Evolutionary conservation across 2,113 vertebrate species (phyloP), one percentile per base, ranked within the genome.

Genomic region (Pithys albifrons): DNA sequence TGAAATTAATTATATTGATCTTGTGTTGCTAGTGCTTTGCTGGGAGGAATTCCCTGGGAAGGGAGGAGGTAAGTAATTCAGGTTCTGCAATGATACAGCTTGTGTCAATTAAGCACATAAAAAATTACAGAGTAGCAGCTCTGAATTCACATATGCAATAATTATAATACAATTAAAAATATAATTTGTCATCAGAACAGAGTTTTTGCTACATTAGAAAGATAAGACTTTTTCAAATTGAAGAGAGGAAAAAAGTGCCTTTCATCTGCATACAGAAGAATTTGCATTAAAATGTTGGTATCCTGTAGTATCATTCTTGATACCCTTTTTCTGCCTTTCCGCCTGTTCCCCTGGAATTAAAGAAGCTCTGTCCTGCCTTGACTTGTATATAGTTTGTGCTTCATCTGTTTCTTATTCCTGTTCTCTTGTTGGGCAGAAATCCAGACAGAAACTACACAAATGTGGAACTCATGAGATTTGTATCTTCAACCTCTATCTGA

Each of bases 1-100:
- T 69, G 46, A 66, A 95, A 88, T 62, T 37, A 91, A 88, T 80
- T 88, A 28, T 54, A 83, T 83, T 77, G 92, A 86, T 67, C 52
- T 84, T 74, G 5, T 74, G 61, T 59, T 92, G 19, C 52, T 79
- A 77, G 15, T 80, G 45, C 11, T 72, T 91, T 86, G 37, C 55
- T 64, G 64, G 59, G n/a, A 94, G 49, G 49, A 76, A 74, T 51
- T 93, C 71, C n/a, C 48, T 71, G 74, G 37, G 64, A 82, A 46
- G 25, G 16, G 31, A 80, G 64, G 61, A 43, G 24, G 35, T 41
- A 88, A 89, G 31, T 66, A 61, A 54, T 84, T 92, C 5, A 1
- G 28, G 48, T 81, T 91, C 67, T 93, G 59, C 24, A 48, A 7
- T 66, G 64, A 80, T 59, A 52, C 16, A 41, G 13, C 49, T 93